Percentiles rank a stretch among this genome's conserved stretches.
phyloP scores from a whole-genome alignment of 2,113 vertebrate species.

The Tretioscincus oriximinensis region DNA sequence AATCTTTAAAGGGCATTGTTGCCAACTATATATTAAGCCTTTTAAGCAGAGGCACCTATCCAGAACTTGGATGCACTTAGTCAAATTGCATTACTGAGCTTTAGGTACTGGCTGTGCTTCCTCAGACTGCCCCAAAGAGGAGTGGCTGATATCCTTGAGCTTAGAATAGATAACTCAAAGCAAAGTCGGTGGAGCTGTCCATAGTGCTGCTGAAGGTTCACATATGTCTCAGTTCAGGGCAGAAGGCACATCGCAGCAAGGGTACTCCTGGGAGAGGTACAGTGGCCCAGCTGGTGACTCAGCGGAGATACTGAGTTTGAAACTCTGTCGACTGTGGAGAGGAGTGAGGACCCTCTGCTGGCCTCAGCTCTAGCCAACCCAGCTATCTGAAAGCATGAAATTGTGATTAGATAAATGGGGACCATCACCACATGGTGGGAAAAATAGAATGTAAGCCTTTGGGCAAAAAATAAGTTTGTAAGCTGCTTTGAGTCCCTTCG shows the following conservation, averaged over 20 bases:
- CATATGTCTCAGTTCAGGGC: neutral
- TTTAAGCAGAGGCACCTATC: neutral
- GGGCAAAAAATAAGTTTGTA: too few species aligned
- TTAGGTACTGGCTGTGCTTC: fast-evolving
- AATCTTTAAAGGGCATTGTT: neutral
- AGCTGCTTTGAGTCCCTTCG: too few species aligned
- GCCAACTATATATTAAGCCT: neutral
- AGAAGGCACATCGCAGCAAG: neutral
- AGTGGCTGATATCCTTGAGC: neutral
- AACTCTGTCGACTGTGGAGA: too few species aligned
- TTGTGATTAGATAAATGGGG: too few species aligned
- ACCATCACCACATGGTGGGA: too few species aligned
- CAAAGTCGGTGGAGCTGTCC: neutral
- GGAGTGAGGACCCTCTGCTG: too few species aligned
- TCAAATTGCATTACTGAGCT: neutral
- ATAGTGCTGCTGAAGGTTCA: neutral
- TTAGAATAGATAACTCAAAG: neutral
- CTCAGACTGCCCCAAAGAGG: fast-evolving
- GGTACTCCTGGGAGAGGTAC: too few species aligned
- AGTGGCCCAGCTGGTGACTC: too few species aligned
- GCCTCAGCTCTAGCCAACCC: too few species aligned
- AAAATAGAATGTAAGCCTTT: too few species aligned
- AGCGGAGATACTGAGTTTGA: too few species aligned
- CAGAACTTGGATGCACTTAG: neutral
- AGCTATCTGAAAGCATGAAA: too few species aligned